Percentiles rank a stretch among this genome's conserved stretches.
phyloP scores from a whole-genome alignment of 1,140 invertebrate species.

The Planococcus citri region DNA sequence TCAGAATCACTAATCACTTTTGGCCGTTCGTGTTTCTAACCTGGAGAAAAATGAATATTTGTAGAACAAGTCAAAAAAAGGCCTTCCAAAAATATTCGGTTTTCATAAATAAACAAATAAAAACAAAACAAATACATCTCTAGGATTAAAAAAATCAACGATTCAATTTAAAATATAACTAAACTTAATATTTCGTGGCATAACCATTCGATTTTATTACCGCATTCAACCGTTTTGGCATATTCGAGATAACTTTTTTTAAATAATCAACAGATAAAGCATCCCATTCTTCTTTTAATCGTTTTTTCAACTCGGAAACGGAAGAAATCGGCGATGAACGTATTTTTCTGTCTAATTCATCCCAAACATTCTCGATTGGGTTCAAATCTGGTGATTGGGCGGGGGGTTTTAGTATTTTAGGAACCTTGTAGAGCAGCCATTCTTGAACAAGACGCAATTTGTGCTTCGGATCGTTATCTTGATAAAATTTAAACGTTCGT shows the following conservation, averaged over 20 bases:
- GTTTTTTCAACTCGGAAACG: not conserved
- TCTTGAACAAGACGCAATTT: conserved; percentile 23
- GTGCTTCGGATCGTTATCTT: not conserved
- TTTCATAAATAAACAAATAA: too few species aligned
- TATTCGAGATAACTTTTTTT: conserved; percentile 27
- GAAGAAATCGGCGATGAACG: not conserved
- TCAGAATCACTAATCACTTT: too few species aligned
- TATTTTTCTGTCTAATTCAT: conserved; percentile 26
- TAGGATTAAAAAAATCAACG: too few species aligned
- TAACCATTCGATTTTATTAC: conserved; percentile 29
- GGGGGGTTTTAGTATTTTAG: conserved; percentile 29
- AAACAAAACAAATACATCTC: too few species aligned
- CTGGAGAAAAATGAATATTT: too few species aligned
- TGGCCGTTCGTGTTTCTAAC: too few species aligned
- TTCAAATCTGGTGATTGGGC: conserved; percentile 34
- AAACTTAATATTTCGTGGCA: conserved; percentile 29
- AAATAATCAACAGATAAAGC: conserved; percentile 25
- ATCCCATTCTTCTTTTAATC: conserved; percentile 25
- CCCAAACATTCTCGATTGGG: conserved; percentile 33
- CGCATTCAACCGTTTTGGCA: conserved; percentile 26
- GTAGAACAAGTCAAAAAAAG: too few species aligned
- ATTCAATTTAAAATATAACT: too few species aligned
- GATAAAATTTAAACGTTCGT: not conserved
- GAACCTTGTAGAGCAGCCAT: conserved; percentile 29
- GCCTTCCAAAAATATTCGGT: too few species aligned